phyloP scores from a whole-genome alignment of 2,113 vertebrate species.

The Anoura caudifer region DNA sequence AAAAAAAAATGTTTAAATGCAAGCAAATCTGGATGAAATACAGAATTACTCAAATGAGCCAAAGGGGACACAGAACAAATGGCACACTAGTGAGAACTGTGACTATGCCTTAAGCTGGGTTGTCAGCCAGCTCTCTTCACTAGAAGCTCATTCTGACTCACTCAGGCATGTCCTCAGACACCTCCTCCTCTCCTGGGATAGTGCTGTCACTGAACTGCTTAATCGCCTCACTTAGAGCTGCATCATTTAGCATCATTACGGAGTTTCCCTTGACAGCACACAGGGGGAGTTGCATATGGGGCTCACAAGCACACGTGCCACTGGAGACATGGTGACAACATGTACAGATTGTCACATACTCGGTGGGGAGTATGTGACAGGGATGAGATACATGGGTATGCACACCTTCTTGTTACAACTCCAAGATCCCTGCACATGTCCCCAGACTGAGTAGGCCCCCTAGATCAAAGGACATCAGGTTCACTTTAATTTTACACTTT shows the following conservation, averaged over 20 bases:
- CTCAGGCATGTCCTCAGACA: not conserved
- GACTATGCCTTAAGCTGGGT: not conserved
- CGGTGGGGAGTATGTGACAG: rapidly evolving
- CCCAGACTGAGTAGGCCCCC: not conserved
- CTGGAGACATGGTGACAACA: not conserved
- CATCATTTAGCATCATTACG: conserved; percentile 45
- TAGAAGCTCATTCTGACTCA: not conserved
- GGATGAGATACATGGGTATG: not conserved
- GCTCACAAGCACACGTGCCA: not conserved
- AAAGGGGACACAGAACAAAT: not conserved
- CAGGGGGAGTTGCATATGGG: not conserved
- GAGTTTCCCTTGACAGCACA: conserved; percentile 42
- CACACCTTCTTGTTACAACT: not conserved
- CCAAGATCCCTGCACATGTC: not conserved
- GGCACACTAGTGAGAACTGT: not conserved
- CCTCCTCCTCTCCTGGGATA: not conserved
- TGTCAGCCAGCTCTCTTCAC: not conserved
- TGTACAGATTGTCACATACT: not conserved
- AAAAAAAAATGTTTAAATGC: not conserved
- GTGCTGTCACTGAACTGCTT: conserved; percentile 28
- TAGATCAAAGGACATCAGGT: not conserved
- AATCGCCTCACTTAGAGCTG: conserved; percentile 68
- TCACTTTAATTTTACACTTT: not conserved
- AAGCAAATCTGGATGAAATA: not conserved
- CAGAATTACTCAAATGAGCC: not conserved